Evolutionary conservation across 2,888 invertebrate genomes (phyloP).

Genomic region (Cerastoderma edule): DNA sequence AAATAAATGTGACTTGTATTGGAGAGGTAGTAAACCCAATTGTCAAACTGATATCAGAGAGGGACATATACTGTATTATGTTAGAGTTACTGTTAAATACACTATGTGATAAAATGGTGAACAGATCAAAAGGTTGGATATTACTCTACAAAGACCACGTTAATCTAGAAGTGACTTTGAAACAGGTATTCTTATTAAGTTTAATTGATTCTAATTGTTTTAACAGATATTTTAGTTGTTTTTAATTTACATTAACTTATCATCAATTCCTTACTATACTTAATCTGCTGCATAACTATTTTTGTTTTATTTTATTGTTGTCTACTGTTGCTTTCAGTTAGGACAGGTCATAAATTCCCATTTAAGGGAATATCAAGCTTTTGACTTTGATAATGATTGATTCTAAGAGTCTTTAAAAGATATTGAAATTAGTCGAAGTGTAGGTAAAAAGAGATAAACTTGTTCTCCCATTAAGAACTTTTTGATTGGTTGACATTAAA

Average conservation of each 20-base stretch:
- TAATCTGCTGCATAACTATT: no score
- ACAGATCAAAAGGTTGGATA: constrained; percentile 43
- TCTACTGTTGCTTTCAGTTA: no score
- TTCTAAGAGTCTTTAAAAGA: no score
- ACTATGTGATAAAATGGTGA: constrained; percentile 41
- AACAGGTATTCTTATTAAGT: constrained; percentile 39
- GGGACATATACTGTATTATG: neutral
- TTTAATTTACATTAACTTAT: neutral
- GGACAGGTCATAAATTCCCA: no score
- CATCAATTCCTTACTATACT: no score
- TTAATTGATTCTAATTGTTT: constrained; percentile 13
- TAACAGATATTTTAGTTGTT: neutral
- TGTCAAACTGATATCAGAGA: constrained; percentile 15
- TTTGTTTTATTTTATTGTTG: no score
- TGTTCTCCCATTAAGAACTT: no score
- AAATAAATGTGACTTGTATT: constrained; percentile 14
- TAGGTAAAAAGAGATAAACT: no score
- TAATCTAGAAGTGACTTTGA: constrained; percentile 43
- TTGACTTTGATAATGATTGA: no score
- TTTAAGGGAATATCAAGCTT: no score
- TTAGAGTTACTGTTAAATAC: constrained; percentile 18
- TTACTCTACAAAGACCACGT: constrained; percentile 36
- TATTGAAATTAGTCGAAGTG: no score
- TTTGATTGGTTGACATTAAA: no score
- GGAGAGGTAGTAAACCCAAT: constrained; percentile 1